These are phyloP conservation scores for Microcaecilia unicolor DNA, from an alignment of 2,797 vertebrate species.

Conservation along the genomic window DNA sequence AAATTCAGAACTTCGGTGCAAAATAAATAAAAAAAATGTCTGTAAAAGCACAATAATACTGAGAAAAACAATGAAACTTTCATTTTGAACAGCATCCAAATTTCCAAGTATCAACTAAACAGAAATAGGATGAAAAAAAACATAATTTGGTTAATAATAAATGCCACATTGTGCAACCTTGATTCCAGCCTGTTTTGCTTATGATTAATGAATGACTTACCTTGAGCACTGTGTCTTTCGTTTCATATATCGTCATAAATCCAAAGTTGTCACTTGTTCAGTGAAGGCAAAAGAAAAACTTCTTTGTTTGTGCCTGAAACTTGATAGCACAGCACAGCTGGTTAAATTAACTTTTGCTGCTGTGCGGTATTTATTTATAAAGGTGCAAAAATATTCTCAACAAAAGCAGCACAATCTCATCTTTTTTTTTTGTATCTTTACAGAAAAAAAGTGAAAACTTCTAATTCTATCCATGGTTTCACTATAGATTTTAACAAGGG, in stretches of 20 bases:
- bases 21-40: no score
- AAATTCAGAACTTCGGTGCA: no score
- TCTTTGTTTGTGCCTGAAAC: slow-evolving; percentile 20
- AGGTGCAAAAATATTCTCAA: no score
- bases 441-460: no score
- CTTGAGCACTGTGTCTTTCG: slow-evolving; percentile 62
- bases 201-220: slow-evolving; percentile 69
- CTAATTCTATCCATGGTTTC: no score
- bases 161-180: slow-evolving; percentile 54
- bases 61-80: slow-evolving; percentile 34
- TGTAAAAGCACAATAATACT: slow-evolving; percentile 21
- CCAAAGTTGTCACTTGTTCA: slow-evolving; percentile 49
- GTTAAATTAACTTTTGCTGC: no score
- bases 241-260: slow-evolving; percentile 70
- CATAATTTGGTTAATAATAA: slow-evolving; percentile 65
- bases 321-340: background rate
- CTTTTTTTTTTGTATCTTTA: no score
- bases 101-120: slow-evolving; percentile 44
- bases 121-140: slow-evolving; percentile 50
- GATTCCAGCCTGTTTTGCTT: slow-evolving; percentile 52
- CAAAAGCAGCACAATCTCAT: no score
- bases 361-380: no score
- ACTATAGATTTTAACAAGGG: no score
- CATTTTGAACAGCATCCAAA: slow-evolving; percentile 41
- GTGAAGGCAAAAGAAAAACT: slow-evolving; percentile 44